These are phyloP conservation scores for Leptodactylus fallax DNA, from an alignment of 2,797 vertebrate species.

Conservation along the genomic window DNA sequence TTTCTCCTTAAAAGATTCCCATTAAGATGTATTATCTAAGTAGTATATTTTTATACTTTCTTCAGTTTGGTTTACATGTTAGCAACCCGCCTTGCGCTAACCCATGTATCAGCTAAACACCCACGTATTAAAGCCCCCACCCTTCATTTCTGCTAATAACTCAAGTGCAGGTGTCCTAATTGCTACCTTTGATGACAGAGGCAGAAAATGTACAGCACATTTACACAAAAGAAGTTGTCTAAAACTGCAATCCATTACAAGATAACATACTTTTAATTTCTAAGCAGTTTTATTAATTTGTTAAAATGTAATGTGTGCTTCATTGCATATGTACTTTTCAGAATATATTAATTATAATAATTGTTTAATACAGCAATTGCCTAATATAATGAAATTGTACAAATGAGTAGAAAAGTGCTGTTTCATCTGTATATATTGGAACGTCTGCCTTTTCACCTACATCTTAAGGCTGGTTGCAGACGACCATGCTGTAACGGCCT, in stretches of 20 bases:
- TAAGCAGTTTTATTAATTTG: not conserved
- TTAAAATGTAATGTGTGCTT: not conserved
- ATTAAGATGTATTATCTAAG: not conserved
- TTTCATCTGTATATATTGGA: not conserved
- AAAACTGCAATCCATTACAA: not conserved
- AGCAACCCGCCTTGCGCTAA: not conserved
- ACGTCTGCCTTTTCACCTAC: too few species aligned
- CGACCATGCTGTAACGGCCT: too few species aligned
- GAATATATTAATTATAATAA: not conserved
- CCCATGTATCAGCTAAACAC: conserved; percentile 5
- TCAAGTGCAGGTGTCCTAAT: conserved; percentile 30
- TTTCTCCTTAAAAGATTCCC: not conserved
- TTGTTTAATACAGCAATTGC: not conserved
- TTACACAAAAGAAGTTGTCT: conserved; percentile 4
- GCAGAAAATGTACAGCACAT: conserved; percentile 24
- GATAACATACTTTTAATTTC: not conserved
- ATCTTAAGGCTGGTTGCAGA: too few species aligned
- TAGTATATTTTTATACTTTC: not conserved
- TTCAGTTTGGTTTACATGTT: not conserved
- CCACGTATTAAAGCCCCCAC: not conserved
- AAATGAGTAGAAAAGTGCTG: not conserved
- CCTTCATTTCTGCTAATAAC: conserved; percentile 7
- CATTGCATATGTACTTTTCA: not conserved
- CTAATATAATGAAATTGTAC: not conserved
- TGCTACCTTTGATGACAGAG: conserved; percentile 40